Conservation (phyloP, 2,113 vertebrate genomes). For the Sander lucioperca region DNA sequence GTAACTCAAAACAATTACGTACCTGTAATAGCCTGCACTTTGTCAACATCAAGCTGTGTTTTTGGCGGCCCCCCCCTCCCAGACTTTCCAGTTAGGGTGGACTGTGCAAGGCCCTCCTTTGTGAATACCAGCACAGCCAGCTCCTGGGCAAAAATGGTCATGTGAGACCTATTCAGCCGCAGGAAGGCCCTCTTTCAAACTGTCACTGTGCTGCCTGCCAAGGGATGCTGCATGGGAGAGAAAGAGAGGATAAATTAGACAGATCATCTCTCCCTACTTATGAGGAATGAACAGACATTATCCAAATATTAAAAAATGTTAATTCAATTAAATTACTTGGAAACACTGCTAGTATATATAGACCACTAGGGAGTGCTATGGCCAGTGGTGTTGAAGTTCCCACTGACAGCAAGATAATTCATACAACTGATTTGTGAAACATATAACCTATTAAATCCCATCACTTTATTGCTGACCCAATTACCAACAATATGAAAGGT, state of each 20-base stretch:
- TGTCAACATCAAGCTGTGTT: background rate
- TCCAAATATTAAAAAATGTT: background rate
- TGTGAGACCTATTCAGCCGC: background rate
- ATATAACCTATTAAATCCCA: background rate
- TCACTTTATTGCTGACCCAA: no score
- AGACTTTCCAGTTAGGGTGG: slow-evolving; percentile 1
- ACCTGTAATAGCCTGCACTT: background rate
- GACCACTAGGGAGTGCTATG: no score
- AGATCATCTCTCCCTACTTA: background rate
- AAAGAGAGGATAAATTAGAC: slow-evolving; percentile 1
- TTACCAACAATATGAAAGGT: no score
- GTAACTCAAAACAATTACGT: background rate
- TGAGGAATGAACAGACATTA: background rate
- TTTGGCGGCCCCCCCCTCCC: background rate
- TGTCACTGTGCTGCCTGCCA: background rate
- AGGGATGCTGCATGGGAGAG: background rate
- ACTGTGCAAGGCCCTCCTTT: background rate
- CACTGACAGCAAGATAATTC: slow-evolving; percentile 2
- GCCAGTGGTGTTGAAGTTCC: background rate
- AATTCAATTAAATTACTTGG: background rate
- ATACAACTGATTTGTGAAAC: background rate
- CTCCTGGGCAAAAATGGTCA: slow-evolving; percentile 4
- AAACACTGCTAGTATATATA: background rate
- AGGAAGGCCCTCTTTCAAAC: background rate
- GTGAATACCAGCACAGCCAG: background rate